These are phyloP conservation scores for Semicossyphus pulcher DNA, from an alignment of 2,113 vertebrate genomes.

Conservation along the genomic window DNA sequence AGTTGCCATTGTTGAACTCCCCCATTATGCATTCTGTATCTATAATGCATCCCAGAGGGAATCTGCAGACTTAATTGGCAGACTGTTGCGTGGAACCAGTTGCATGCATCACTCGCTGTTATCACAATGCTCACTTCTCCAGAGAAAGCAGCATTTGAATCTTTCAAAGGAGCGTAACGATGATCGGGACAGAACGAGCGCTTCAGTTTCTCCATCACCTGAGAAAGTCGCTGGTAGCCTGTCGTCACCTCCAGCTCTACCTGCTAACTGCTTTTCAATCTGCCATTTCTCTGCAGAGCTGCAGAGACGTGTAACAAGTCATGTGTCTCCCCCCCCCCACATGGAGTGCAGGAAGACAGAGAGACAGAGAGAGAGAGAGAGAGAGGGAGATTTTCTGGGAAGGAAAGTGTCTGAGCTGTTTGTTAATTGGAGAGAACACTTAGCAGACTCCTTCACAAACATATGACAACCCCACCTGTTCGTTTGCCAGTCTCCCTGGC, in stretches of 20 bases:
- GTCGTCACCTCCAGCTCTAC: conserved; percentile 38
- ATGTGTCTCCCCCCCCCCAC: conserved; percentile 45
- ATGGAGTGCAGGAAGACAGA: conserved; percentile 10
- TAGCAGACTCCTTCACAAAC: conserved; percentile 65
- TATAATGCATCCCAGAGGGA: conserved; percentile 29
- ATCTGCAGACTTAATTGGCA: conserved; percentile 41
- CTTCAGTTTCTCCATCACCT: conserved; percentile 36
- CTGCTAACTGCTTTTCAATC: conserved; percentile 54
- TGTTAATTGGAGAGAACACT: conserved; percentile 74
- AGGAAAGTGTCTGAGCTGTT: conserved; percentile 59
- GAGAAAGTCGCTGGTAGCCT: conserved; percentile 12
- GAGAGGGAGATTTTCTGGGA: conserved; percentile 24
- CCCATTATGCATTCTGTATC: conserved; percentile 21
- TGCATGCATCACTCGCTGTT: conserved; percentile 43
- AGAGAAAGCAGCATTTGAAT: conserved; percentile 26
- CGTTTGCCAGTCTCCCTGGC: conserved; percentile 58
- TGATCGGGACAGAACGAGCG: conserved; percentile 13
- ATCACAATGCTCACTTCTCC: conserved; percentile 20
- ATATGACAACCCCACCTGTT: conserved; percentile 77
- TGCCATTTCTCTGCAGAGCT: conserved; percentile 49
- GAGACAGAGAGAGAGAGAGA: not conserved
- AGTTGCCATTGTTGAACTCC: conserved; percentile 43
- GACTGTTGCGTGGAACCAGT: conserved; percentile 37
- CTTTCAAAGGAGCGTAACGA: conserved; percentile 18
- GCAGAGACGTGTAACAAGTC: conserved; percentile 49